These are phyloP conservation scores for Bombus sibiricus DNA, from an alignment of 1,140 invertebrate species.

Conservation along the genomic window DNA sequence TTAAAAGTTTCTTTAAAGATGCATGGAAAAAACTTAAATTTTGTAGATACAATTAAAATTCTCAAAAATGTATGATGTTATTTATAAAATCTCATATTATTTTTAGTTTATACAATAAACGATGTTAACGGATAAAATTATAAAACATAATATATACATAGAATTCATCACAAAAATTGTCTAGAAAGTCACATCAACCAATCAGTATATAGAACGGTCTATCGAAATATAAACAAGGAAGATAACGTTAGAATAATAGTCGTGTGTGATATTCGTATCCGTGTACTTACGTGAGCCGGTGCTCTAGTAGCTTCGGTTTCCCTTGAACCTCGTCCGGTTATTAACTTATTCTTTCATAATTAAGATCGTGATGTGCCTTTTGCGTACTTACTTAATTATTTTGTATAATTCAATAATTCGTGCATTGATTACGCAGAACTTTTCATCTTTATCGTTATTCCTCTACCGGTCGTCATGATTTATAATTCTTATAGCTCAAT, in stretches of 20 bases:
- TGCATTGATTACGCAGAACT: not conserved
- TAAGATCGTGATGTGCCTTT: constrained; percentile 49
- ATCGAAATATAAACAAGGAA: not conserved
- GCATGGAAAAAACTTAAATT: not conserved
- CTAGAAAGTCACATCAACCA: not conserved
- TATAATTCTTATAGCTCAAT: not conserved
- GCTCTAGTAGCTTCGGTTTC: constrained; percentile 47
- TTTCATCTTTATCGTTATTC: not conserved
- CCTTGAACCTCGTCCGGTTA: constrained; percentile 64
- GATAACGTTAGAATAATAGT: constrained; percentile 28
- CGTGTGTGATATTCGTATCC: constrained; percentile 56
- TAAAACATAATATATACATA: too few relatives aligned
- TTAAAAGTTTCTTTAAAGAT: not conserved
- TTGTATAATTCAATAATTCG: constrained; percentile 28
- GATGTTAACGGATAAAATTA: not conserved
- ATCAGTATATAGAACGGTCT: constrained; percentile 10
- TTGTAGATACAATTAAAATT: not conserved
- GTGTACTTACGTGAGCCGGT: constrained; percentile 23
- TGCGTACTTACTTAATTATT: constrained; percentile 23
- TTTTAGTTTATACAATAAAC: not conserved
- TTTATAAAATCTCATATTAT: not conserved
- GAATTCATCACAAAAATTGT: not conserved
- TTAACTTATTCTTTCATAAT: constrained; percentile 15
- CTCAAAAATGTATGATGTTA: not conserved
- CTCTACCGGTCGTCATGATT: constrained; percentile 21